phyloP scores from a whole-genome alignment of 1,140 invertebrate species.

The Drosophila bipectinata region DNA sequence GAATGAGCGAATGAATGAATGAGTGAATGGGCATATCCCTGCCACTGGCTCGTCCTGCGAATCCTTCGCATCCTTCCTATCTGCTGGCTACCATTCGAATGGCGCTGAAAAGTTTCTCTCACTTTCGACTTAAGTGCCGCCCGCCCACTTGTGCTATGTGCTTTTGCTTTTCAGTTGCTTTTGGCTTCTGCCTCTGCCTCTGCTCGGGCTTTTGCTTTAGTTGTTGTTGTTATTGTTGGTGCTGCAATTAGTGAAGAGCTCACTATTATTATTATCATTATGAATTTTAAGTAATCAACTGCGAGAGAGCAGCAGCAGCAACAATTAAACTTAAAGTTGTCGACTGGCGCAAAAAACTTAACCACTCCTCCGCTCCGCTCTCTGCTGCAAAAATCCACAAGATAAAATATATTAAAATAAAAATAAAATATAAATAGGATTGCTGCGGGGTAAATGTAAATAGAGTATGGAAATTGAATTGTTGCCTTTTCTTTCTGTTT shows the following conservation, averaged over 20 bases:
- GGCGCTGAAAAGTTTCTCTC: conserved; percentile 49
- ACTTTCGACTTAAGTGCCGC: conserved; percentile 45
- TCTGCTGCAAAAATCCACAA: neutral
- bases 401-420: neutral
- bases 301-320: conserved; percentile 59
- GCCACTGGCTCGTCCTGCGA: neutral
- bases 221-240: conserved; percentile 34
- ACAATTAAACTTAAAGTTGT: conserved; percentile 72
- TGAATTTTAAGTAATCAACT: conserved; percentile 78
- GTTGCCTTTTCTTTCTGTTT: conserved; percentile 34
- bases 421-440: conserved; percentile 2
- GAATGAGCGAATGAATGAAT: conserved; percentile 69
- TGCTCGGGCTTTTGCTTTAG: conserved; percentile 4
- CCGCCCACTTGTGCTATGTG: conserved; percentile 57
- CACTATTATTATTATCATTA: conserved; percentile 80
- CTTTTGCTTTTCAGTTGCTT: conserved; percentile 21
- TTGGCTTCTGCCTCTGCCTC: neutral
- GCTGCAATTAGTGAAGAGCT: conserved; percentile 75
- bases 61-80: conserved; percentile 37
- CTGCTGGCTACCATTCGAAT: conserved; percentile 33
- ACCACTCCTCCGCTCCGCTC: neutral
- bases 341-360: conserved; percentile 16
- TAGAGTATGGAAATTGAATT: conserved; percentile 67
- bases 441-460: conserved; percentile 42
- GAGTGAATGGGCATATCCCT: conserved; percentile 53